Conservation (phyloP, 2,888 invertebrate genomes). For the Trachelus troglodyta region DNA sequence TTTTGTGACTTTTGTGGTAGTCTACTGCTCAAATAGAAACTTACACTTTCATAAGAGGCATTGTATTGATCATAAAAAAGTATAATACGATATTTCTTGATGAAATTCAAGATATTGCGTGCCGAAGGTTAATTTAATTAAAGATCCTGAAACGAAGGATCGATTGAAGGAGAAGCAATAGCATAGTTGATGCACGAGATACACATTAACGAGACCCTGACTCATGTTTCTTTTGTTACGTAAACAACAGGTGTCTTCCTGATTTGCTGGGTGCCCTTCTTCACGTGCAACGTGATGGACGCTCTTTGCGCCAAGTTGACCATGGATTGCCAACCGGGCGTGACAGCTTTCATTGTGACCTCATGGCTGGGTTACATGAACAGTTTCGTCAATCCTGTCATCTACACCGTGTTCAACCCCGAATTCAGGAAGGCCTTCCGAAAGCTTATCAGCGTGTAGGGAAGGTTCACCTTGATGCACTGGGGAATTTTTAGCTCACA, state of each 20-base stretch:
- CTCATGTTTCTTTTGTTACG: neutral
- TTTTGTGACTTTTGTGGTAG: neutral
- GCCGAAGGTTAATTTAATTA: no score
- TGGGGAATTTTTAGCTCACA: neutral
- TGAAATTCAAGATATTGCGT: neutral
- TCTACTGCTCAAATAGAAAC: neutral
- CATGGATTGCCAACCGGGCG: slow-evolving; percentile 82
- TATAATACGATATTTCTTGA: neutral
- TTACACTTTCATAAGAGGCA: no score
- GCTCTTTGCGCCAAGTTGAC: slow-evolving; percentile 93
- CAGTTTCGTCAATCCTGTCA: slow-evolving; percentile 92
- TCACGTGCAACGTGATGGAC: slow-evolving; percentile 97
- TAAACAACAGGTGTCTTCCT: slow-evolving; percentile 89
- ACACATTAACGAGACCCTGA: neutral
- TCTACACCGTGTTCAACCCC: slow-evolving; percentile 95
- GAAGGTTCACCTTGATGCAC: neutral
- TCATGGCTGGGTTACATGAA: slow-evolving; percentile 99
- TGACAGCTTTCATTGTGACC: slow-evolving; percentile 91
- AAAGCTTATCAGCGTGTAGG: slow-evolving; percentile 76
- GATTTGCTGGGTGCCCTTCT: slow-evolving; percentile 99
- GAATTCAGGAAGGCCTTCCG: slow-evolving; percentile 99
- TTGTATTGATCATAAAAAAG: no score
- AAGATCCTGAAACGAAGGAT: neutral
- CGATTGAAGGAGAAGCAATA: neutral
- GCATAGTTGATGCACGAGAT: neutral